Base-by-base conservation (phyloP, 2,888 invertebrate species). In the Drosophila austrosaltans region DNA sequence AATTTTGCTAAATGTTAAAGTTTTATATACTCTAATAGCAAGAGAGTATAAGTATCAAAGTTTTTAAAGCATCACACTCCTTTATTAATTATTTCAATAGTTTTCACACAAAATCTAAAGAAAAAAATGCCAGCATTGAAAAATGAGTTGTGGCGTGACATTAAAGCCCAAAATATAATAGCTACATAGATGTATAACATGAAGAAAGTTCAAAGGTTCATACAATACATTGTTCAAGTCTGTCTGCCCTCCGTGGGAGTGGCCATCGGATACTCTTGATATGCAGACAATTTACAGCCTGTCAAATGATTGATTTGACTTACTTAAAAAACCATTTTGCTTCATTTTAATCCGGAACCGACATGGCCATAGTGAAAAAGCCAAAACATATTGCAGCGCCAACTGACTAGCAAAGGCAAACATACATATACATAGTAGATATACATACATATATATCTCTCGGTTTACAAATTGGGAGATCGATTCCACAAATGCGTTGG, bases 231-330 rank as follows among this genome's bases (percentile, higher is more conserved):
- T 63, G 77, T 48, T 10, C 63, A 40, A 53, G 42, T 58, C 22
- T 61, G 40, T 66, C 44, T 66, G 71, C 63, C 63, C 63, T 68
- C 60, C 60, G 62, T 72, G 78, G 83, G 88, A 70, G 88, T 80
- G 76, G 66, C 69, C 66, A 53, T 44, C 58, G 70, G 70, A 57
- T 44, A 75, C 42, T 42, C 42, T 42, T 48, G 10, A 48, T 48
- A 22, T 22, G 3, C n/a, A n/a, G 22, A 48, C 81, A 82, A 86
- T 88, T 88, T 86, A 76, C 61, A 69, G 69, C 60, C 75, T 74
- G 69, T 67, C 79, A 81, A 83, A 83, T 89, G 85, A 85, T 85
- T 89, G 87, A 85, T 85, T 87, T 79, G 64, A 75, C 85, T 81
- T 77, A 81, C 69, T 85, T 89, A 85, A 85, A 89, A 85, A 79